Percentiles rank a stretch among this genome's conserved stretches.
phyloP scores from a whole-genome alignment of 2,888 invertebrate species.

The Lomographa bimaculata region DNA sequence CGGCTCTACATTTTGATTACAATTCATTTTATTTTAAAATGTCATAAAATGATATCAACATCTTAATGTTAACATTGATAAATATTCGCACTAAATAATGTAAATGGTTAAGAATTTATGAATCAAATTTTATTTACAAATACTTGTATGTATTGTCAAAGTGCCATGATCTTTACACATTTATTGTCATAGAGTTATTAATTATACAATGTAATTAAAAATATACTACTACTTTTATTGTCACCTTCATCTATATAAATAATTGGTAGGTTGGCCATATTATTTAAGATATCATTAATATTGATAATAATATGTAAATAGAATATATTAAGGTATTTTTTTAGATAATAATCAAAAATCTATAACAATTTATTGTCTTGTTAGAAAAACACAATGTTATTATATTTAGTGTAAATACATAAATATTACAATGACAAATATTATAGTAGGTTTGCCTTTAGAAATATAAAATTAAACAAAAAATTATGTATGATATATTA shows the following conservation, averaged over 20 bases:
- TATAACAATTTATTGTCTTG: too few species aligned
- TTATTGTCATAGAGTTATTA: conserved; percentile 68
- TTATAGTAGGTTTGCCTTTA: too few species aligned
- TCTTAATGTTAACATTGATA: conserved; percentile 81
- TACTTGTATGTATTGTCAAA: conserved; percentile 13
- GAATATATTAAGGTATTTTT: too few species aligned
- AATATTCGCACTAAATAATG: conserved; percentile 55
- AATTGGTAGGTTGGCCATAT: too few species aligned
- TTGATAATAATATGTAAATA: too few species aligned
- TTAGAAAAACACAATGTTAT: too few species aligned
- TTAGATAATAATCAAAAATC: too few species aligned
- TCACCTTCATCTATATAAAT: conserved; percentile 17
- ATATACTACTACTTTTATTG: conserved; percentile 10
- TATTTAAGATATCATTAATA: too few species aligned
- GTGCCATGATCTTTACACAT: conserved; percentile 52
- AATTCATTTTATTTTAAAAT: conserved; percentile 78
- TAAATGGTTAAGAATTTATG: conserved; percentile 43
- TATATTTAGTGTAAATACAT: too few species aligned
- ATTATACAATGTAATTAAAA: conserved; percentile 27
- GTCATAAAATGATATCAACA: conserved; percentile 83
- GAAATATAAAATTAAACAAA: too few species aligned
- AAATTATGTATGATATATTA: too few species aligned
- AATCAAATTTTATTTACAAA: conserved; percentile 29
- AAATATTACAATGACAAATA: too few species aligned
- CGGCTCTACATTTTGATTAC: conserved; percentile 51